A percentile compares a stretch with the other conserved stretches of the same genome.
These are phyloP conservation scores for Lasioglossum villosulum DNA, from an alignment of 2,888 invertebrate species.

Conservation along the genomic window DNA sequence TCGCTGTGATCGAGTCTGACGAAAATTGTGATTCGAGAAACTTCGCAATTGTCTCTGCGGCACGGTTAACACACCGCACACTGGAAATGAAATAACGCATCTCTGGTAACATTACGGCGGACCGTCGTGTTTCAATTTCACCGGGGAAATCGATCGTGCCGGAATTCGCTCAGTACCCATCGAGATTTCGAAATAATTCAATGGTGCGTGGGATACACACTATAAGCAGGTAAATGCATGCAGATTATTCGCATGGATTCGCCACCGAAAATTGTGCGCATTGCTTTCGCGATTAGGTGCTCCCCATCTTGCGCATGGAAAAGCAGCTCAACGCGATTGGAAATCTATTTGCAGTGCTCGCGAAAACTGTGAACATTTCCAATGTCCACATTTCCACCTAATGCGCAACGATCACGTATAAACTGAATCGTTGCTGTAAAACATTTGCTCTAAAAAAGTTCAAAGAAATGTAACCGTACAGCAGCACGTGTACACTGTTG, in stretches of 20 bases:
- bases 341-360: not conserved
- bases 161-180: constrained; percentile 40
- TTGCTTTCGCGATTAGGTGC: not conserved
- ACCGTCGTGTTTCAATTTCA: constrained; percentile 50
- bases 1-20: not conserved
- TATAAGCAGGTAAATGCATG: constrained; percentile 41
- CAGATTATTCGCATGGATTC: constrained; percentile 31
- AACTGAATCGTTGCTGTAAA: not conserved
- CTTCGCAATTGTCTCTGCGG: constrained; percentile 4
- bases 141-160: constrained; percentile 44
- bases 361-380: not conserved
- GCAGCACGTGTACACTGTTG: too few species aligned
- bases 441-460: not conserved
- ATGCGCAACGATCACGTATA: not conserved
- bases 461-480: too few species aligned
- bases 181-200: constrained; percentile 59
- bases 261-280: constrained; percentile 2
- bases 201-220: constrained; percentile 29
- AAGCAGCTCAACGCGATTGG: not conserved
- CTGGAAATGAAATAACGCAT: constrained; percentile 28
- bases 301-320: not conserved
- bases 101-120: constrained; percentile 36
- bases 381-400: not conserved
- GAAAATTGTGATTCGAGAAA: not conserved
- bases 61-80: not conserved